phyloP scores from a whole-genome alignment of 2,797 vertebrate species.

The Lacerta agilis region DNA sequence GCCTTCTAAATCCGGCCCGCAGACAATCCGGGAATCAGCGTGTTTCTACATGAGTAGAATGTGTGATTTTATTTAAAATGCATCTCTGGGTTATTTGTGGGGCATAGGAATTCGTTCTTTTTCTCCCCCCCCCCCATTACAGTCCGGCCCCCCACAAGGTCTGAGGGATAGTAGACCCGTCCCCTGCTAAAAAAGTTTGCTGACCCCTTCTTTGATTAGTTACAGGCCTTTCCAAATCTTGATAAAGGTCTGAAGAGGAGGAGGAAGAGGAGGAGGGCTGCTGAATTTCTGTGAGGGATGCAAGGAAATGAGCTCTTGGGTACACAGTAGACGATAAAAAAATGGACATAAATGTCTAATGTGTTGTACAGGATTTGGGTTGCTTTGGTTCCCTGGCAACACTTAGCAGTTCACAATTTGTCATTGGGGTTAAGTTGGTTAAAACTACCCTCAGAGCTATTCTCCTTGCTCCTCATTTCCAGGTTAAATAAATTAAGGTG shows the following conservation, averaged over 20 bases:
- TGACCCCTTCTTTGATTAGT: too few relatives aligned
- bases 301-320: neutral
- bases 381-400: neutral
- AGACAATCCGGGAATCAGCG: too few relatives aligned
- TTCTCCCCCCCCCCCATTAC: too few relatives aligned
- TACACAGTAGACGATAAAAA: neutral
- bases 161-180: too few relatives aligned
- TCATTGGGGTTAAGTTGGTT: neutral
- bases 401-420: neutral
- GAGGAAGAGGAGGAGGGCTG: neutral
- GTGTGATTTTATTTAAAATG: too few relatives aligned
- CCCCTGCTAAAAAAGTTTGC: too few relatives aligned
- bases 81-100: too few relatives aligned
- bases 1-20: too few relatives aligned
- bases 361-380: neutral
- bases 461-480: neutral
- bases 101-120: too few relatives aligned
- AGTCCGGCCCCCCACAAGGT: too few relatives aligned
- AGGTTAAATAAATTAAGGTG: neutral
- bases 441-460: neutral
- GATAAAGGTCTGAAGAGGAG: neutral
- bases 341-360: neutral
- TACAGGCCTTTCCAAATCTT: too few relatives aligned
- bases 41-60: too few relatives aligned
- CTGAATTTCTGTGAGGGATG: neutral